Evolutionary conservation across 2,797 vertebrate genomes (phyloP).

Genomic region (Sebastes hopkinsi): DNA sequence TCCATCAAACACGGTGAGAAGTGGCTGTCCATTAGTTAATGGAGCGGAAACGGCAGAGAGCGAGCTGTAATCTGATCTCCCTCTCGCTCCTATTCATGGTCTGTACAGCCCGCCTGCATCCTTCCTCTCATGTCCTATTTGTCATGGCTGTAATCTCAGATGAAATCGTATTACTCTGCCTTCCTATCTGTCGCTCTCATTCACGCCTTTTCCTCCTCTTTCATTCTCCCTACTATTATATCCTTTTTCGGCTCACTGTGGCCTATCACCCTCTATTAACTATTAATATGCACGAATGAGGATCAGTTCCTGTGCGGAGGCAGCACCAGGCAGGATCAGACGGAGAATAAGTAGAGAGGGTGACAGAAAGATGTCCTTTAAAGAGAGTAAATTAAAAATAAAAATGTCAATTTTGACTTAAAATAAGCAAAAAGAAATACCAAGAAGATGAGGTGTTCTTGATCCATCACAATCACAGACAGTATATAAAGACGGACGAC

Average conservation of each 20-base stretch:
- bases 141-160: slow-evolving; percentile 36
- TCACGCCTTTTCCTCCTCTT: not conserved
- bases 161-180: slow-evolving; percentile 20
- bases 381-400: not conserved
- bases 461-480: no score
- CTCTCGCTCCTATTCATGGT: not conserved
- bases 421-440: not conserved
- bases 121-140: slow-evolving; percentile 7
- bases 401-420: not conserved
- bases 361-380: not conserved
- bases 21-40: slow-evolving; percentile 48
- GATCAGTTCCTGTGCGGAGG: not conserved
- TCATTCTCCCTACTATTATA: not conserved
- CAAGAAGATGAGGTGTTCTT: no score
- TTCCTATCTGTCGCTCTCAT: not conserved
- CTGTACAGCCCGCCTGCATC: not conserved
- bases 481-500: no score
- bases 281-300: not conserved
- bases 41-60: slow-evolving; percentile 37
- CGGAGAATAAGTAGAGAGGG: not conserved
- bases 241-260: not conserved
- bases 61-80: slow-evolving; percentile 50
- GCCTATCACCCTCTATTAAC: not conserved
- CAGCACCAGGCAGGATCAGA: not conserved
- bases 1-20: not conserved